Percentiles rank a stretch among this genome's conserved stretches.
These are phyloP conservation scores for Enteromius afrohamiltoni DNA, from an alignment of 2,797 vertebrate species.

Conservation along the genomic window DNA sequence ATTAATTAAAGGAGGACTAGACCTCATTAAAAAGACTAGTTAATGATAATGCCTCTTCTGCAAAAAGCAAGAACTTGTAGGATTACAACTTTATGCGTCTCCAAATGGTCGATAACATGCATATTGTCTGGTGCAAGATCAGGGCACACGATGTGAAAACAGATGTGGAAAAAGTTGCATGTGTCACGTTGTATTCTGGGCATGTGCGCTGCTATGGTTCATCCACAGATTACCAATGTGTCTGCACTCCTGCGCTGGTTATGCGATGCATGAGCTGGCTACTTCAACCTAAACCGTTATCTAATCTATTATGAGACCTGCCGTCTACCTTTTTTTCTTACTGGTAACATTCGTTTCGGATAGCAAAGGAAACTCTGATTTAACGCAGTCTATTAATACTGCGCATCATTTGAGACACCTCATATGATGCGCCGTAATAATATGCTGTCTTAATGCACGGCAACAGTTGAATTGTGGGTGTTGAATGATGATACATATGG, in stretches of 20 bases:
- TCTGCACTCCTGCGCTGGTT: constrained; percentile 14
- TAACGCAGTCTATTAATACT: background rate
- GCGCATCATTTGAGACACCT: too few species aligned
- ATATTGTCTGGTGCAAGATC: background rate
- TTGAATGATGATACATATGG: constrained; percentile 25
- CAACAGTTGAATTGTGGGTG: constrained; percentile 37
- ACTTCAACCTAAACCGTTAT: background rate
- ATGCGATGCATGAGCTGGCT: background rate
- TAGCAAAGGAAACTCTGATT: background rate
- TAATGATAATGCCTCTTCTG: background rate
- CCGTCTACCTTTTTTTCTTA: background rate
- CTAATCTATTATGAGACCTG: background rate
- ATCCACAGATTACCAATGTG: constrained; percentile 26
- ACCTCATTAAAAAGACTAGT: background rate
- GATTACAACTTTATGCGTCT: background rate
- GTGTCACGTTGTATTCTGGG: constrained; percentile 24
- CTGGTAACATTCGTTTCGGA: background rate
- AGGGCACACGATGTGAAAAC: background rate
- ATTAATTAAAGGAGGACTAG: background rate
- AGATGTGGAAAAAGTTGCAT: constrained; percentile 32
- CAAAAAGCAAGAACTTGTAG: background rate
- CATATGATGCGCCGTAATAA: background rate
- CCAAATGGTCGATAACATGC: background rate
- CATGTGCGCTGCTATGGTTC: constrained; percentile 30
- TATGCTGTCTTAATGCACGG: background rate